A percentile compares a stretch with the other conserved stretches of the same genome.
Conservation (phyloP, 2,797 vertebrate species). For the Diplodus sargus region DNA sequence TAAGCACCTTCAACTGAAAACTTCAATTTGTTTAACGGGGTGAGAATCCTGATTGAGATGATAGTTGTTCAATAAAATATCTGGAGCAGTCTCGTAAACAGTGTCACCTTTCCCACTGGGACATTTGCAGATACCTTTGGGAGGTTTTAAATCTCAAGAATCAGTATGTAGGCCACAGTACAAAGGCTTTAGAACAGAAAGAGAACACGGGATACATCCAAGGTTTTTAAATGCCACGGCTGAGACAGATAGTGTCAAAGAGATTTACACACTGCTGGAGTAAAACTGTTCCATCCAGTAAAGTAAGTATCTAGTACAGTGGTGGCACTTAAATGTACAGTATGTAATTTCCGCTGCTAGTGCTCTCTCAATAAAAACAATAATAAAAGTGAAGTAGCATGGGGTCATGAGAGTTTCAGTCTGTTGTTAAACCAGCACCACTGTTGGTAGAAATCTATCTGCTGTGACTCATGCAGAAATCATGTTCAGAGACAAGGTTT, state of each 20-base stretch:
- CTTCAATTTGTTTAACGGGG: slow-evolving; percentile 33
- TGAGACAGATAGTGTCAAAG: slow-evolving; percentile 15
- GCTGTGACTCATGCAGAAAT: too few relatives aligned
- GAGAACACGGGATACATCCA: slow-evolving; percentile 41
- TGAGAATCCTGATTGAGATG: slow-evolving; percentile 59
- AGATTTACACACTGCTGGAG: slow-evolving; percentile 19
- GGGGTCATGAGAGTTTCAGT: too few relatives aligned
- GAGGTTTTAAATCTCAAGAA: slow-evolving; percentile 51
- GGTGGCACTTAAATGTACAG: too few relatives aligned
- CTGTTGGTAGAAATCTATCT: too few relatives aligned
- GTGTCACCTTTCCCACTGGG: slow-evolving; percentile 62
- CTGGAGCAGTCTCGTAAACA: slow-evolving; percentile 70
- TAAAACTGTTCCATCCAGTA: slow-evolving; percentile 15
- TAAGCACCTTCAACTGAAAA: neutral
- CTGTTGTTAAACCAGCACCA: too few relatives aligned
- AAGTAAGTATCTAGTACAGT: slow-evolving; percentile 9
- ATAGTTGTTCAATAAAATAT: slow-evolving; percentile 62
- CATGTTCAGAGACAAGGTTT: too few relatives aligned
- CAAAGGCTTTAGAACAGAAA: slow-evolving; percentile 46
- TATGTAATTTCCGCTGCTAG: too few relatives aligned
- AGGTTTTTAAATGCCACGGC: slow-evolving; percentile 44
- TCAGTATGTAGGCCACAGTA: slow-evolving; percentile 66
- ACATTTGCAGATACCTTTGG: slow-evolving; percentile 55
- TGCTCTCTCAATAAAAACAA: too few relatives aligned
- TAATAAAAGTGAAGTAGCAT: too few relatives aligned